Conservation (phyloP, 2,113 vertebrate species). For the Thamnophis sirtalis region DNA sequence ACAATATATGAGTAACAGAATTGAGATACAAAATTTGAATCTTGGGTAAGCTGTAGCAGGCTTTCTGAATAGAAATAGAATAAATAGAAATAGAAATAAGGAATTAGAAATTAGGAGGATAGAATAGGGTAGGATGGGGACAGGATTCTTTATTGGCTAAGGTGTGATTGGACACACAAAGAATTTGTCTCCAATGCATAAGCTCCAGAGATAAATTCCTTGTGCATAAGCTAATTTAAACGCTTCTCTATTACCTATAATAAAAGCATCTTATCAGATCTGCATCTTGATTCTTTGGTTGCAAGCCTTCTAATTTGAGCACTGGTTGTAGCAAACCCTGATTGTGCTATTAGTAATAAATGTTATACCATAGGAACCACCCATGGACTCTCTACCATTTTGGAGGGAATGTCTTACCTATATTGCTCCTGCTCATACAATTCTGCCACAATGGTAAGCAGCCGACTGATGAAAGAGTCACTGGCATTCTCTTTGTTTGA, state of each 20-base stretch:
- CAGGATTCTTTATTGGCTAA: not conserved
- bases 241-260: not conserved
- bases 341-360: not conserved
- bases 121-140: too few relatives aligned
- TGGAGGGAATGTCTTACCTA: slow-evolving; percentile 71
- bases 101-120: too few relatives aligned
- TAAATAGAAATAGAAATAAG: not conserved
- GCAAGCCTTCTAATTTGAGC: not conserved
- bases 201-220: not conserved
- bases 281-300: not conserved
- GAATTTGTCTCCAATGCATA: not conserved
- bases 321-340: not conserved
- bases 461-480: slow-evolving; percentile 89
- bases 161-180: not conserved
- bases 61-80: not conserved
- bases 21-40: not conserved
- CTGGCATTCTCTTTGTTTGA: slow-evolving; percentile 72
- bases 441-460: slow-evolving; percentile 87
- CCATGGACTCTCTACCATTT: not conserved
- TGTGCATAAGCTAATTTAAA: not conserved
- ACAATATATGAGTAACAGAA: not conserved
- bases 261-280: not conserved
- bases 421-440: slow-evolving; percentile 94
- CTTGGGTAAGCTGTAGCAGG: not conserved
- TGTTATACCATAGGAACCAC: not conserved